These are phyloP conservation scores for Apamea crenata DNA, from an alignment of 2,888 invertebrate species.

Conservation along the genomic window DNA sequence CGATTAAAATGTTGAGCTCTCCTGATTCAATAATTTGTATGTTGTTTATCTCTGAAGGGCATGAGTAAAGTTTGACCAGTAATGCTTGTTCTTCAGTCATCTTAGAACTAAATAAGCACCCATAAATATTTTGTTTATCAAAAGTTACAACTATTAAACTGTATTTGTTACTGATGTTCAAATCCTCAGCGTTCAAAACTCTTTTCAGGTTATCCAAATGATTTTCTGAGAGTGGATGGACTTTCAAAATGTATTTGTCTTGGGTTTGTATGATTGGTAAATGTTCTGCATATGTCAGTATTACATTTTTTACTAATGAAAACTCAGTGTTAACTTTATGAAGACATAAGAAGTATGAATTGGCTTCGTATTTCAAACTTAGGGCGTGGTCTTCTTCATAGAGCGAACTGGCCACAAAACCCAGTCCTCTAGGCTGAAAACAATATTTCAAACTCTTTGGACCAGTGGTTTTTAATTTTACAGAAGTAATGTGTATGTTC, in stretches of 20 bases:
- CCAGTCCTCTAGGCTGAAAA: conserved; percentile 73
- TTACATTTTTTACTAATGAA: conserved; percentile 67
- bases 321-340: conserved; percentile 77
- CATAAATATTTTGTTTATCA: conserved; percentile 75
- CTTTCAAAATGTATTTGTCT: conserved; percentile 69
- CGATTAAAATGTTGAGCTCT: conserved; percentile 72
- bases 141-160: conserved; percentile 73
- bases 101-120: conserved; percentile 72
- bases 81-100: conserved; percentile 64
- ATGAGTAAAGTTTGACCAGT: conserved; percentile 75
- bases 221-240: conserved; percentile 56
- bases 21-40: conserved; percentile 71
- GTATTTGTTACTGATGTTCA: conserved; percentile 46
- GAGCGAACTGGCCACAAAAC: conserved; percentile 66
- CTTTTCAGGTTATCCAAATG: conserved; percentile 63
- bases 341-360: conserved; percentile 71
- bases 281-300: conserved; percentile 58
- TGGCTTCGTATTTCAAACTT: conserved; percentile 74
- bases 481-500: conserved; percentile 75
- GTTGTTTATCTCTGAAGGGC: conserved; percentile 79
- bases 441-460: conserved; percentile 74
- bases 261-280: conserved; percentile 59
- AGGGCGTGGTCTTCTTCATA: conserved; percentile 69
- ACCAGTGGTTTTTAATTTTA: conserved; percentile 79
- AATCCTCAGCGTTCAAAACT: conserved; percentile 62